Percentiles rank a stretch among this genome's conserved stretches.
Evolutionary conservation across 2,797 vertebrate species (phyloP).

Genomic region (Tapirus indicus): DNA sequence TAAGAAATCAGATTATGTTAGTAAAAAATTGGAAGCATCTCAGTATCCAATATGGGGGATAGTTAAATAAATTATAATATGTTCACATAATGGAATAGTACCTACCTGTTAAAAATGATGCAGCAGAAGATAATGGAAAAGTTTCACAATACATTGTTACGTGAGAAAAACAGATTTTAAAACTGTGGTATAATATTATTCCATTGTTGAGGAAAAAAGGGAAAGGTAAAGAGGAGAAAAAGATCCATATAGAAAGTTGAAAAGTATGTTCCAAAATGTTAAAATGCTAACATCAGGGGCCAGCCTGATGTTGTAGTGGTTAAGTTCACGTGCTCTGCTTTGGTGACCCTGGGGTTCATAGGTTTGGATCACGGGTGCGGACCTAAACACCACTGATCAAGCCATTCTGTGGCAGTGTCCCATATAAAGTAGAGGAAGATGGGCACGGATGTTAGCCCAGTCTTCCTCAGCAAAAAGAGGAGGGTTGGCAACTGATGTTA

Average conservation of each 20-base stretch:
- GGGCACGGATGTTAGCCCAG: too few species aligned
- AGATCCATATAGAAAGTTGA: not conserved
- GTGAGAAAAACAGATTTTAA: not conserved
- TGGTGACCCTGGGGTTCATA: too few species aligned
- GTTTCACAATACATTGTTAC: not conserved
- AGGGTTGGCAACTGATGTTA: too few species aligned
- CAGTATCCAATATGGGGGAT: not conserved
- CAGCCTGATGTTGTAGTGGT: too few species aligned
- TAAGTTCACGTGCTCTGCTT: too few species aligned
- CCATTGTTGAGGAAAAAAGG: not conserved
- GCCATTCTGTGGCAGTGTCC: too few species aligned
- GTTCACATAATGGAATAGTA: not conserved
- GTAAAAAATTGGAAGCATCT: not conserved
- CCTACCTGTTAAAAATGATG: not conserved
- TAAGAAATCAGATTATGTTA: constrained; percentile 7
- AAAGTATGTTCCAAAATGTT: not conserved
- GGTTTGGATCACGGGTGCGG: too few species aligned
- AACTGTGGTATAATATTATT: not conserved
- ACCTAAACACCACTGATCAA: too few species aligned
- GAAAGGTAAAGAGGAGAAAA: not conserved
- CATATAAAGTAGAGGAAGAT: too few species aligned
- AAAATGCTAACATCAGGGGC: not conserved
- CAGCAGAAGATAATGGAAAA: not conserved
- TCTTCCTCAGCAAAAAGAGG: too few species aligned
- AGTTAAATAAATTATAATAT: constrained; percentile 33